These are phyloP conservation scores for Arrhopalites spinosus DNA, from an alignment of 2,888 invertebrate genomes.

Conservation along the genomic window DNA sequence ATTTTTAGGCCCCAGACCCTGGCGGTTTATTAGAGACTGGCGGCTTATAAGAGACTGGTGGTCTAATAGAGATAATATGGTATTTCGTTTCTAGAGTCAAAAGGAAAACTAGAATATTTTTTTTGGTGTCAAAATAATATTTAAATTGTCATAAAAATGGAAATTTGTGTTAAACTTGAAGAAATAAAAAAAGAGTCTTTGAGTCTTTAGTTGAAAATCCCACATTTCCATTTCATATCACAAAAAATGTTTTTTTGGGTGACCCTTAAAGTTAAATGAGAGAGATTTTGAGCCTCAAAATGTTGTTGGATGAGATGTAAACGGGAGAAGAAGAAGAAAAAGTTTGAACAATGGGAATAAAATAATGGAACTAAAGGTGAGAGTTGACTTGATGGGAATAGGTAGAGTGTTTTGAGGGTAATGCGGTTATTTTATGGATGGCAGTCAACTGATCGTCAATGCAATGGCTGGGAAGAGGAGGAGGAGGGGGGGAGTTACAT, in stretches of 20 bases:
- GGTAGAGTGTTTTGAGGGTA: constrained; percentile 34
- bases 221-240: no score
- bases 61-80: no score
- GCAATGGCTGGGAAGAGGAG: not conserved
- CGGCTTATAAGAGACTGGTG: no score
- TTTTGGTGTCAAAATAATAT: not conserved
- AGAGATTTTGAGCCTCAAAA: not conserved
- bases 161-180: not conserved
- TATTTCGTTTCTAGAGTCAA: not conserved
- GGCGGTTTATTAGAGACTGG: no score
- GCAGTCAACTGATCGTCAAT: constrained; percentile 26
- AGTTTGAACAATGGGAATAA: constrained; percentile 30
- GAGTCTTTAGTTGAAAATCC: not conserved
- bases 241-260: no score
- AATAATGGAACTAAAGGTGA: constrained; percentile 37
- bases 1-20: no score
- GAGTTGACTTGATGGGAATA: constrained; percentile 33
- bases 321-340: constrained; percentile 2
- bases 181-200: not conserved
- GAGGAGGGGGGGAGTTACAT: not conserved
- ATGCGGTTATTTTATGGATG: constrained; percentile 34
- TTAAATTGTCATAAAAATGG: no score
- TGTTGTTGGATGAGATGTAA: not conserved
- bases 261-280: no score
- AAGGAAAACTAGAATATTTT: not conserved